phyloP scores from a whole-genome alignment of 2,888 invertebrate genomes.

The Escarpia spicata region DNA sequence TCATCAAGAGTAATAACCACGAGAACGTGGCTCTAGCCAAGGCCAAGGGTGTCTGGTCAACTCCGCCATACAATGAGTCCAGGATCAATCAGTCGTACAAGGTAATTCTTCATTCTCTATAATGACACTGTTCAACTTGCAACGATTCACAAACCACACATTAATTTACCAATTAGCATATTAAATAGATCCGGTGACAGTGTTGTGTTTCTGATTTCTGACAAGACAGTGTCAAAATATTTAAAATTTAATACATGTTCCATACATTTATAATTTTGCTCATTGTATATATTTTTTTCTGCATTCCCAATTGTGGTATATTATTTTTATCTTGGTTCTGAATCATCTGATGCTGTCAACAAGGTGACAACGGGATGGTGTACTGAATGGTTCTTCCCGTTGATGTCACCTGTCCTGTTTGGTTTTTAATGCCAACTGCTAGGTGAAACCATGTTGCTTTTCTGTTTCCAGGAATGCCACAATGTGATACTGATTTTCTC shows the following conservation, averaged over 20 bases:
- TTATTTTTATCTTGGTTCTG: no score
- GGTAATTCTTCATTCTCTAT: constrained; percentile 47
- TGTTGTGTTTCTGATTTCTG: not conserved
- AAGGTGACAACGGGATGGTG: no score
- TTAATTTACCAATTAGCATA: not conserved
- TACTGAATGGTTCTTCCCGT: no score
- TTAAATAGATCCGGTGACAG: not conserved
- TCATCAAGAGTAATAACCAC: constrained; percentile 97
- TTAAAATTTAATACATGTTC: no score
- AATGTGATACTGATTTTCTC: constrained; percentile 96
- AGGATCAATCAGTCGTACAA: constrained; percentile 93
- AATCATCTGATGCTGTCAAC: no score
- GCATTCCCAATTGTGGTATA: no score
- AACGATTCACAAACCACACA: not conserved
- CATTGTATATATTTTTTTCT: no score
- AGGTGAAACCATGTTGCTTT: not conserved
- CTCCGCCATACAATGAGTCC: constrained; percentile 94
- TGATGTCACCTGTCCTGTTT: not conserved
- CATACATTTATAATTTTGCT: no score
- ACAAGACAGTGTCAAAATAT: not conserved
- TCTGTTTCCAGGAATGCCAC: constrained; percentile 76
- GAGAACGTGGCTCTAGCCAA: constrained; percentile 96
- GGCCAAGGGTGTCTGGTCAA: constrained; percentile 93
- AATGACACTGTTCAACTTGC: not conserved
- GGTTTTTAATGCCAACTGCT: not conserved